Base-by-base conservation (phyloP, 1,140 invertebrate genomes). In the Theocolax elegans region DNA sequence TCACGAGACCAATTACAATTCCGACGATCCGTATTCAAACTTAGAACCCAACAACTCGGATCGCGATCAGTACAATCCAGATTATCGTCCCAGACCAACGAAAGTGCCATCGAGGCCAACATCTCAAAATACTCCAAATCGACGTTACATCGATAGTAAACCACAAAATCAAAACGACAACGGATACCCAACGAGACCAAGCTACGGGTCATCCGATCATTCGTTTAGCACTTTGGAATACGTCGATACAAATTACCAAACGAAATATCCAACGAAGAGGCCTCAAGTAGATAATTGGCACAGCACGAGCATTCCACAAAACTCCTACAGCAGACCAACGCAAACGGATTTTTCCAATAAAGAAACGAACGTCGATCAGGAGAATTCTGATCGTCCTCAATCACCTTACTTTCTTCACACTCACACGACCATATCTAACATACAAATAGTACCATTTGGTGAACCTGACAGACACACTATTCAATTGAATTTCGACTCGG, bases 11-110 rank as follows among this genome's bases (percentile, higher is more conserved):
- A n/a, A n/a, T n/a, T n/a, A n/a, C n/a, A n/a, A n/a, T n/a, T n/a
- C n/a, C 13, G 17, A 60, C 8, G 40, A 60, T 63, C 29, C 62
- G 9, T 40, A 64, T 17, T 13, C 19, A n/a, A 23, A 64, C n/a
- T 53, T 51, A 1, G 46, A 64, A 17, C 46, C 62, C 25, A 64
- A 51, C 27, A 38, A 64, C 7, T 64, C 62, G 0, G 31, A 64
- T 64, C 38, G 64, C 12, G 53, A 48, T 23, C 12, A 48, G 46
- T 15, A 19, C n/a, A 23, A 35, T 56, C 40, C 42, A 29, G 29
- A 56, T 9, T 54, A 66, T 63, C 25, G 13, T 10, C 1, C n/a
- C 7, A 56, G 17, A 2, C 64, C 64, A 10, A 46, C 35, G 15
- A 56, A 15, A n/a, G 17, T 10, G 12, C 53, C 53, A 31, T n/a